Evolutionary conservation across 1,140 invertebrate genomes (phyloP).

Genomic region (Prorops nasuta): DNA sequence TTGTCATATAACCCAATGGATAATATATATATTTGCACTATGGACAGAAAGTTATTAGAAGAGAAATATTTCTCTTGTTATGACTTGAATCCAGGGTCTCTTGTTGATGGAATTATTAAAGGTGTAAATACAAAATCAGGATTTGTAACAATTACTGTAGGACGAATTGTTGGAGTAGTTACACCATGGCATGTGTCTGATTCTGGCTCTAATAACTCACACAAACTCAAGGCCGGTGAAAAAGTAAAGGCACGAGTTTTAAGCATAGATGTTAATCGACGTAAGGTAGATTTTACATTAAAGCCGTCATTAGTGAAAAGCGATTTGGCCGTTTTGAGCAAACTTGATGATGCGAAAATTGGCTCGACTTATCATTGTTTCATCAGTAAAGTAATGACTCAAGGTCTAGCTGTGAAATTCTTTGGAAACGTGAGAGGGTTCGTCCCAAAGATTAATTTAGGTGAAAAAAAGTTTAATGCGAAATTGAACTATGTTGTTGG

Average conservation of each 20-base stretch:
- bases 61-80: constrained; percentile 52
- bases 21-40: constrained; percentile 60
- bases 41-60: constrained; percentile 58
- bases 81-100: constrained; percentile 58
- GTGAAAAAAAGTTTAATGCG: constrained; percentile 47
- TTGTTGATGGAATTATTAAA: constrained; percentile 54
- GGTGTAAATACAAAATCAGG: constrained; percentile 26
- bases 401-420: constrained; percentile 61
- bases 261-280: constrained; percentile 38
- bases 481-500: constrained; percentile 60
- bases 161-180: constrained; percentile 45
- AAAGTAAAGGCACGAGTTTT: constrained; percentile 58
- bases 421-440: constrained; percentile 62
- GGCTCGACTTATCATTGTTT: constrained; percentile 60
- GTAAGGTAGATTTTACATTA: constrained; percentile 57
- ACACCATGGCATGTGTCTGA: constrained; percentile 34
- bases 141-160: constrained; percentile 42
- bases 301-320: constrained; percentile 60
- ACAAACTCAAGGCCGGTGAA: constrained; percentile 51
- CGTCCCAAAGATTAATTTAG: constrained; percentile 57
- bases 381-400: constrained; percentile 50
- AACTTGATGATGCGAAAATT: constrained; percentile 52
- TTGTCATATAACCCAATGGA: constrained; percentile 61
- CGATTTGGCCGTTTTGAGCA: constrained; percentile 52
- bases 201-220: constrained; percentile 28